Conservation (phyloP, 2,797 vertebrate species). For the Kryptolebias ocellatus region DNA sequence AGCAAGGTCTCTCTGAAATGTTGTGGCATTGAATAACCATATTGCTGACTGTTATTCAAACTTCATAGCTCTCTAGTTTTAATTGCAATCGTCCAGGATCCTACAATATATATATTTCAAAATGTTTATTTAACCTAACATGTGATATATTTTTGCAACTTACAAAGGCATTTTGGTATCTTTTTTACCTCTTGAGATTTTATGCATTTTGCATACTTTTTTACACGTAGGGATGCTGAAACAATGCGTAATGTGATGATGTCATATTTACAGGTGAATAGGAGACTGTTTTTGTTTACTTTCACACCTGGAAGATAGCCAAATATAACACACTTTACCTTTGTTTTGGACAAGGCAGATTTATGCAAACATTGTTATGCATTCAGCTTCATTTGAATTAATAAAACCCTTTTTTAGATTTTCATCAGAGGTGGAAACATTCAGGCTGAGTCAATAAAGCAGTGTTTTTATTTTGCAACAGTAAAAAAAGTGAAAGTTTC, state of each 20-base stretch:
- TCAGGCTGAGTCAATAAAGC: slow-evolving; percentile 36
- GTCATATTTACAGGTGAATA: not conserved
- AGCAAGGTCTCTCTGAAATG: too few species aligned
- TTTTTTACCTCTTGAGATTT: too few species aligned
- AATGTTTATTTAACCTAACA: not conserved
- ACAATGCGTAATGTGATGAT: not conserved
- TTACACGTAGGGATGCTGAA: too few species aligned
- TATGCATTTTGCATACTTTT: too few species aligned
- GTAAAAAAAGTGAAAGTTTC: slow-evolving; percentile 26
- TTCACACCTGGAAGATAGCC: not conserved
- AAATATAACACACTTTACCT: not conserved
- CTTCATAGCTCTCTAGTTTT: too few species aligned
- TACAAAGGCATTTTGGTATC: not conserved
- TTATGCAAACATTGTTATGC: slow-evolving; percentile 3
- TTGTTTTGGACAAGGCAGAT: not conserved
- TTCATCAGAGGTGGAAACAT: slow-evolving; percentile 26
- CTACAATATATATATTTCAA: not conserved
- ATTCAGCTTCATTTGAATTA: slow-evolving; percentile 28
- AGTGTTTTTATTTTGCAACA: slow-evolving; percentile 43
- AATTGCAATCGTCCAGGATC: too few species aligned
- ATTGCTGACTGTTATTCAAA: too few species aligned
- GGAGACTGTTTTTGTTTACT: slow-evolving; percentile 1
- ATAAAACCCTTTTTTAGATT: slow-evolving; percentile 33
- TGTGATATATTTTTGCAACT: too few species aligned
- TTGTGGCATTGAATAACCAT: too few species aligned